Percentiles rank a stretch among this genome's conserved stretches.
These are phyloP conservation scores for Poecile montanus DNA, from an alignment of 2,797 vertebrate species.

Conservation along the genomic window DNA sequence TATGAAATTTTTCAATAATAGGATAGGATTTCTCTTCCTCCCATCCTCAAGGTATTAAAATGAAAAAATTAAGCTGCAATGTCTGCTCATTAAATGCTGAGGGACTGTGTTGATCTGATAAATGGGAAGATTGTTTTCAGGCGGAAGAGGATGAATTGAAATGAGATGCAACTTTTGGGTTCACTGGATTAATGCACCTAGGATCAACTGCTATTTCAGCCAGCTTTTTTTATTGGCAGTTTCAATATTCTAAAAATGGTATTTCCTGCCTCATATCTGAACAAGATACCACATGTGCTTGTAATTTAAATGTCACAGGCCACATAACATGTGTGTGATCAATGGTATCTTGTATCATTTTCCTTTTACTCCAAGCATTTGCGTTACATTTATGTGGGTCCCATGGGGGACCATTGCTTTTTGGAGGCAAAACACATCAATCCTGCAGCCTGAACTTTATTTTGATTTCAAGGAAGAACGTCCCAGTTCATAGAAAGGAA, in stretches of 20 bases:
- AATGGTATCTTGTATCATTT: background rate
- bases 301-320: conserved; percentile 43
- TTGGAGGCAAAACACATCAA: background rate
- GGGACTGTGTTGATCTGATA: background rate
- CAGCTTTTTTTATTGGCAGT: background rate
- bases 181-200: background rate
- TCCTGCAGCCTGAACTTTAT: background rate
- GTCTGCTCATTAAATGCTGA: background rate
- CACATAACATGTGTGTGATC: background rate
- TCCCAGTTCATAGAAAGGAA: background rate
- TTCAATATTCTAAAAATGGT: conserved; percentile 47
- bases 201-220: background rate
- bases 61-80: background rate
- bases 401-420: background rate
- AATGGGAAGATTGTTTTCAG: background rate
- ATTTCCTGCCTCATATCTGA: conserved; percentile 69
- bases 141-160: background rate
- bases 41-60: background rate
- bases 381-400: background rate
- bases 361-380: background rate
- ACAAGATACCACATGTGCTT: conserved; percentile 50
- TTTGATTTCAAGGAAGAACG: background rate
- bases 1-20: background rate
- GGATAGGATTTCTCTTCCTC: background rate
- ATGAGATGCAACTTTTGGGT: background rate